Percentiles rank a stretch among this genome's conserved stretches.
Evolutionary conservation across 2,888 invertebrate genomes (phyloP).

Genomic region (Sipha maydis): DNA sequence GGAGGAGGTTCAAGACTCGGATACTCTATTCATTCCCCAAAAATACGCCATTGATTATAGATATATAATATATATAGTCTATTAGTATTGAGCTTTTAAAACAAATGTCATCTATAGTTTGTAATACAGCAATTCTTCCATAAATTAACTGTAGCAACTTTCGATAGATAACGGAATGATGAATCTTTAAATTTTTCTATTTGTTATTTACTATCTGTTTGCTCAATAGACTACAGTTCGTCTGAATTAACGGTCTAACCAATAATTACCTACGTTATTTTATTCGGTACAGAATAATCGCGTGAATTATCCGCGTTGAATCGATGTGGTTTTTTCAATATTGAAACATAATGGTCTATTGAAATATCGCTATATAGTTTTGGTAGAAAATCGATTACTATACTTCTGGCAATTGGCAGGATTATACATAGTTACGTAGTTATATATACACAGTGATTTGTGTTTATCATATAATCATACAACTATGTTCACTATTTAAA

Average conservation of each 20-base stretch:
- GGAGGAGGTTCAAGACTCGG: too few species aligned
- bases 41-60: too few species aligned
- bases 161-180: background rate
- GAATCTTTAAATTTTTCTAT: background rate
- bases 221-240: background rate
- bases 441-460: background rate
- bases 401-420: background rate
- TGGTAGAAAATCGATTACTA: background rate
- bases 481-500: background rate
- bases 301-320: background rate
- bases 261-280: background rate
- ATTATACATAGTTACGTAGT: background rate
- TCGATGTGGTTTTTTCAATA: background rate
- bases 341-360: background rate
- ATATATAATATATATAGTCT: too few species aligned
- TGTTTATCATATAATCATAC: background rate
- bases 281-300: background rate
- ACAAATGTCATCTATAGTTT: too few species aligned
- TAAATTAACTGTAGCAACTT: background rate
- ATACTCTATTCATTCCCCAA: too few species aligned
- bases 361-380: slow-evolving; percentile 1
- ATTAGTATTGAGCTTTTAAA: too few species aligned
- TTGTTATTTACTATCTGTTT: background rate
- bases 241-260: background rate
- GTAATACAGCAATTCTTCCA: background rate